Evolutionary conservation across 2,113 vertebrate species (phyloP).

Genomic region (Fulmarus glacialis): DNA sequence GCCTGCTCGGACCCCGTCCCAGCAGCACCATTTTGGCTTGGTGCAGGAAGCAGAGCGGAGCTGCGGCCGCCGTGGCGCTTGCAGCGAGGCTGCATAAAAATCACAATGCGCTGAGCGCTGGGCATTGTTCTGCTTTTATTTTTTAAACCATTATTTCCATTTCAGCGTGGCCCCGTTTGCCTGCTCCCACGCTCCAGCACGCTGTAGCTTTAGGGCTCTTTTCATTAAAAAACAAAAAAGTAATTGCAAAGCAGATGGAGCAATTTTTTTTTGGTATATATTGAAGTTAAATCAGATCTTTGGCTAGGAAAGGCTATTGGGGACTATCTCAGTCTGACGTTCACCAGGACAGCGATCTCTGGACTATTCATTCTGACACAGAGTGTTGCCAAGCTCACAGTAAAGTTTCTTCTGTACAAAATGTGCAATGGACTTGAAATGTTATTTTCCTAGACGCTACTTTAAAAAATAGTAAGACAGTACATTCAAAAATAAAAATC

Average conservation of each 20-base stretch:
- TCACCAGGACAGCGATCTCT: neutral
- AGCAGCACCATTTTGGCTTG: neutral
- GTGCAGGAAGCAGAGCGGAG: neutral
- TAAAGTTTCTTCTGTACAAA: neutral
- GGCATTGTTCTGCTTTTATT: neutral
- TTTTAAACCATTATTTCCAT: neutral
- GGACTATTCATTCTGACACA: neutral
- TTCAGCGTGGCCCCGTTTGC: fast-evolving
- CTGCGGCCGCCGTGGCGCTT: neutral
- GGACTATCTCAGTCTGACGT: neutral
- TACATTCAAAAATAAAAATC: neutral
- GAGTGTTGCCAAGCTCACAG: neutral
- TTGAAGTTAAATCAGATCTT: neutral
- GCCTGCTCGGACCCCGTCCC: neutral
- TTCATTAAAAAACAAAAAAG: neutral
- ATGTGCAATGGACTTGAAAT: neutral
- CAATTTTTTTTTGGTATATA: neutral
- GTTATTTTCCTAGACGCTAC: neutral
- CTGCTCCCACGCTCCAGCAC: neutral
- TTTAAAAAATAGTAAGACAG: neutral
- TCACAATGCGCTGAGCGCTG: fast-evolving
- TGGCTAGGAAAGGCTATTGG: neutral
- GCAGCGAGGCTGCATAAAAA: neutral
- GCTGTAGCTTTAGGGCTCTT: neutral
- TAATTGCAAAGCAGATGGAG: neutral